Percentiles rank a stretch among this genome's conserved stretches.
Evolutionary conservation across 2,888 invertebrate species (phyloP).

Genomic region (Dryococelus australis): DNA sequence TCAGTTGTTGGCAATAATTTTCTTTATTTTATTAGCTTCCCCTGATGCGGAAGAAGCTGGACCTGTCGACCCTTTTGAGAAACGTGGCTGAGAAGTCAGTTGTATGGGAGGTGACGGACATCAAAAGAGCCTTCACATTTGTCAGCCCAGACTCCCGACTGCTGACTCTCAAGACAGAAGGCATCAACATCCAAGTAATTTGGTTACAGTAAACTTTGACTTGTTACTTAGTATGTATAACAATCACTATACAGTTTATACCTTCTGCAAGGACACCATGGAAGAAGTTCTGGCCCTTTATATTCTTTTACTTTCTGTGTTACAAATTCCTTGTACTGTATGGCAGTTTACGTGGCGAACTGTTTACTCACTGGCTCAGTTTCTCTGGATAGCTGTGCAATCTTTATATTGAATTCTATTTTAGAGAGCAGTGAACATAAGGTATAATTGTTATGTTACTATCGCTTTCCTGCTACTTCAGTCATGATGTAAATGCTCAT

Average conservation of each 20-base stretch:
- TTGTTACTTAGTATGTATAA: neutral
- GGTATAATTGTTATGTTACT: too few relatives aligned
- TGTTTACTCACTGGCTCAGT: too few relatives aligned
- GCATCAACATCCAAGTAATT: constrained; percentile 83
- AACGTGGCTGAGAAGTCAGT: constrained; percentile 75
- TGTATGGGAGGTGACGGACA: constrained; percentile 79
- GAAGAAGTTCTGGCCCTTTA: too few relatives aligned
- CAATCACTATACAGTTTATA: neutral
- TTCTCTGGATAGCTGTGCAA: too few relatives aligned
- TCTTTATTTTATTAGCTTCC: constrained; percentile 60
- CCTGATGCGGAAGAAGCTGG: constrained; percentile 70
- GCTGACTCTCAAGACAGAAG: constrained; percentile 88
- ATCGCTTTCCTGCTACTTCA: too few relatives aligned
- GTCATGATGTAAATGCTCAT: too few relatives aligned
- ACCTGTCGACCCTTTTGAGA: constrained; percentile 76
- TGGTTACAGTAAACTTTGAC: neutral
- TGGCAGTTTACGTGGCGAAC: too few relatives aligned
- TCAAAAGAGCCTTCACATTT: constrained; percentile 85
- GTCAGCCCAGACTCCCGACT: constrained; percentile 65
- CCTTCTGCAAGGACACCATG: too few relatives aligned
- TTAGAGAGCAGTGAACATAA: too few relatives aligned
- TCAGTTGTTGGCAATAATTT: neutral
- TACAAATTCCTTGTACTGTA: too few relatives aligned
- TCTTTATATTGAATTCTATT: too few relatives aligned
- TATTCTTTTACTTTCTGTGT: too few relatives aligned